These are phyloP conservation scores for Hyles lineata DNA, from an alignment of 2,888 invertebrate species.

Conservation along the genomic window DNA sequence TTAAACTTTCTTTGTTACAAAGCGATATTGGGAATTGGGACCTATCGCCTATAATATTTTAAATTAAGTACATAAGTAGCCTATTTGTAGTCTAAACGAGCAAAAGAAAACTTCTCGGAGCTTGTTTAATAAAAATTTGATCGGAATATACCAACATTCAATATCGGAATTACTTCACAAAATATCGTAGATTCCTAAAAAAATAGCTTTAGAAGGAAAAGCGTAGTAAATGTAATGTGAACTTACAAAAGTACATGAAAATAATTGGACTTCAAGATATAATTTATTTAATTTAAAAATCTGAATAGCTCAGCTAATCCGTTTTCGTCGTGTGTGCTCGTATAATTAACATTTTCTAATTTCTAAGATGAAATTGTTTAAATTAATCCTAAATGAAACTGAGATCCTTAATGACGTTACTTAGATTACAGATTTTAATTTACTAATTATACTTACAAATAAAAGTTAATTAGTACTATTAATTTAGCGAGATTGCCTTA, in stretches of 20 bases:
- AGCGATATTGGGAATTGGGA: background rate
- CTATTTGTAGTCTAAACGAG: background rate
- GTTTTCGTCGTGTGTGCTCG: background rate
- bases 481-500: background rate
- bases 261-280: constrained; percentile 2
- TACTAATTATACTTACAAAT: background rate
- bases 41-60: constrained; percentile 1
- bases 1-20: constrained; percentile 14
- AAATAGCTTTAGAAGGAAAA: background rate
- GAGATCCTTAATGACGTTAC: background rate
- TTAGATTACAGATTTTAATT: background rate
- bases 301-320: background rate
- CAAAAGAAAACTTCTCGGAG: background rate
- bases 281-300: constrained; percentile 3
- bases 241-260: background rate
- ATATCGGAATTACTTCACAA: background rate
- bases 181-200: background rate
- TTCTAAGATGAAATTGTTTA: constrained; percentile 1
- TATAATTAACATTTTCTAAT: background rate
- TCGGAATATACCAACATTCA: background rate
- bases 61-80: constrained; percentile 8
- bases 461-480: background rate
- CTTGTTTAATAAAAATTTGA: constrained; percentile 3
- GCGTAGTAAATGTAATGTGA: background rate
- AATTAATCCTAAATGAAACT: background rate